phyloP scores from a whole-genome alignment of 2,797 vertebrate genomes.

The Coregonus suidteri region DNA sequence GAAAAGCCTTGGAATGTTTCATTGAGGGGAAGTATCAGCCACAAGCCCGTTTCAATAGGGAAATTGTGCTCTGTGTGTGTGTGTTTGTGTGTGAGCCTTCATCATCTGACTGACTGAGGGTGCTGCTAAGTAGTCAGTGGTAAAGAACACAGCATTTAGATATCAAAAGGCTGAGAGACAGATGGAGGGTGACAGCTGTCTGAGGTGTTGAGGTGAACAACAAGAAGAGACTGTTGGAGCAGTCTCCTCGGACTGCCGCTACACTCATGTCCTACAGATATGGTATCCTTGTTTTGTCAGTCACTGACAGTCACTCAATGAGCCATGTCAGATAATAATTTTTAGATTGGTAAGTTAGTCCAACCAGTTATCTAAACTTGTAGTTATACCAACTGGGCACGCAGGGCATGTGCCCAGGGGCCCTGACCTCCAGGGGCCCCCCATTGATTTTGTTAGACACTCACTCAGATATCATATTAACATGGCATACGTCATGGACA shows the following conservation, averaged over 20 bases:
- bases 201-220: constrained; percentile 4
- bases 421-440: too few species aligned
- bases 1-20: constrained; percentile 65
- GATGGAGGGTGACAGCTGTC: constrained; percentile 51
- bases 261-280: constrained; percentile 27
- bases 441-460: too few species aligned
- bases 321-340: too few species aligned
- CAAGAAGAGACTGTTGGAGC: neutral
- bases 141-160: constrained; percentile 36
- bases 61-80: constrained; percentile 65
- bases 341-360: too few species aligned
- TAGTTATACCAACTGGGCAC: too few species aligned
- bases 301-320: neutral
- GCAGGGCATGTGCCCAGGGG: too few species aligned
- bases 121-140: constrained; percentile 40
- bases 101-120: neutral
- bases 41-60: constrained; percentile 44
- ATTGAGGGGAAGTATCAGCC: constrained; percentile 56
- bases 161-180: constrained; percentile 50
- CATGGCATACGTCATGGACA: too few species aligned
- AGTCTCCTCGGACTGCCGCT: neutral
- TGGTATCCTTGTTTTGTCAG: constrained; percentile 2
- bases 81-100: constrained; percentile 42
- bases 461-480: too few species aligned
- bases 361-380: too few species aligned